Conservation (phyloP, 2,113 vertebrate genomes). For the Emydocephalus ijimae region DNA sequence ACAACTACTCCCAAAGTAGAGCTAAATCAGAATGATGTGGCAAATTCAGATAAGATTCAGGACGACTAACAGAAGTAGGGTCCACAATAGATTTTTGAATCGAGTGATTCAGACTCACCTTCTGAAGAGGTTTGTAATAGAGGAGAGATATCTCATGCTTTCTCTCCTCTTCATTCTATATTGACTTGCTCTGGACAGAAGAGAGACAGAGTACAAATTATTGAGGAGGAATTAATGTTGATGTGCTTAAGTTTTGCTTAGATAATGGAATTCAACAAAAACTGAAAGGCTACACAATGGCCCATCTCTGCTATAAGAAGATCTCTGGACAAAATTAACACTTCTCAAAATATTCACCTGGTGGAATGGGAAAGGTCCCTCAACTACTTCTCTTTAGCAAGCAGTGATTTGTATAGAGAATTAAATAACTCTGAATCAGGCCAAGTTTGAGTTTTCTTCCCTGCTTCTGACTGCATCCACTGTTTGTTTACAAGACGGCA, state of each 20-base stretch:
- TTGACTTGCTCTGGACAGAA: neutral
- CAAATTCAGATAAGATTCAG: neutral
- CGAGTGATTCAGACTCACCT: neutral
- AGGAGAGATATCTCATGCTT: neutral
- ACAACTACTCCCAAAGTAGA: neutral
- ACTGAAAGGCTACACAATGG: neutral
- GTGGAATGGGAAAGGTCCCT: neutral
- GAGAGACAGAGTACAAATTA: neutral
- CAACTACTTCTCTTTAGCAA: neutral
- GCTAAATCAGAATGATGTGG: neutral
- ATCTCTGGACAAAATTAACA: neutral
- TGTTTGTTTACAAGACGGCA: conserved; percentile 13
- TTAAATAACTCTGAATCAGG: neutral
- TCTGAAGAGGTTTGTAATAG: neutral
- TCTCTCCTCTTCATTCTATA: neutral
- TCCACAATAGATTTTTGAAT: neutral
- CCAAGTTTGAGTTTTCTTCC: neutral
- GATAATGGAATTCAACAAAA: neutral
- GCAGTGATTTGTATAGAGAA: neutral
- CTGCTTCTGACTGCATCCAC: fast-evolving
- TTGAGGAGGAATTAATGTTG: neutral
- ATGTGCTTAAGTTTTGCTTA: neutral
- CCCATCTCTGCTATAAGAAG: neutral
- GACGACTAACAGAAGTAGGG: neutral
- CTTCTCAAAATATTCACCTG: neutral